phyloP scores from a whole-genome alignment of 2,888 invertebrate species.

The Drosophila infuscata region DNA sequence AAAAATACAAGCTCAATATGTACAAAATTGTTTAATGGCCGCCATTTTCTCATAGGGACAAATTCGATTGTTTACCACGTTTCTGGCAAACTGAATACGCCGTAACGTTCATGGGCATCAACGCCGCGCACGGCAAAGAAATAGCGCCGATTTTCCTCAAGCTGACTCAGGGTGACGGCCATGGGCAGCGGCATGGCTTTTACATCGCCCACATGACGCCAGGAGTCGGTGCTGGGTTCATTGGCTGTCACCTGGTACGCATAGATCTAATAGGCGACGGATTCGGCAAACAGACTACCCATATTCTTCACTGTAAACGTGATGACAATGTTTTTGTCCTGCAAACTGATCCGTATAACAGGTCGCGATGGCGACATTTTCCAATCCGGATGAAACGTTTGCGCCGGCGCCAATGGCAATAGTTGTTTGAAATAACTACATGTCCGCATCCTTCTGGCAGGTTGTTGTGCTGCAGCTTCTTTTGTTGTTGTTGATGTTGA shows the following conservation, averaged over 20 bases:
- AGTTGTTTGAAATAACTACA: slow-evolving; percentile 78
- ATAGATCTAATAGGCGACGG: slow-evolving; percentile 95
- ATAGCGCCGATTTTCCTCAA: slow-evolving; percentile 95
- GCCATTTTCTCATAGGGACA: too few species aligned
- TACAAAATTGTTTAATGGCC: too few species aligned
- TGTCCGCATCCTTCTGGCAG: slow-evolving; percentile 47
- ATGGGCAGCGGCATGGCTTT: slow-evolving; percentile 96
- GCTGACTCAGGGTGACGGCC: slow-evolving; percentile 97
- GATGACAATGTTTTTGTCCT: slow-evolving; percentile 93
- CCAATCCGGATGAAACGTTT: slow-evolving; percentile 86
- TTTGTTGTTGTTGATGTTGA: slow-evolving; percentile 1
- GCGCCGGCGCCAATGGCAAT: slow-evolving; percentile 82
- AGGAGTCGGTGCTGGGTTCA: slow-evolving; percentile 90
- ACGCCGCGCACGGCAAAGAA: slow-evolving; percentile 97
- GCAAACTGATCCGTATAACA: slow-evolving; percentile 92
- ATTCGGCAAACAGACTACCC: slow-evolving; percentile 88
- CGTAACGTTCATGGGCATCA: slow-evolving; percentile 92
- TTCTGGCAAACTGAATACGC: slow-evolving; percentile 93
- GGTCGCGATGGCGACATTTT: slow-evolving; percentile 93
- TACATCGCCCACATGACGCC: slow-evolving; percentile 98
- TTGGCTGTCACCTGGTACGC: slow-evolving; percentile 94
- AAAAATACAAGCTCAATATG: too few species aligned
- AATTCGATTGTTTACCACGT: slow-evolving; percentile 83
- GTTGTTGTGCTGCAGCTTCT: slow-evolving; percentile 2
- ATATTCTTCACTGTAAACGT: slow-evolving; percentile 95